These are phyloP conservation scores for Caiman crocodilus DNA, from an alignment of 2,797 vertebrate species.

Conservation along the genomic window DNA sequence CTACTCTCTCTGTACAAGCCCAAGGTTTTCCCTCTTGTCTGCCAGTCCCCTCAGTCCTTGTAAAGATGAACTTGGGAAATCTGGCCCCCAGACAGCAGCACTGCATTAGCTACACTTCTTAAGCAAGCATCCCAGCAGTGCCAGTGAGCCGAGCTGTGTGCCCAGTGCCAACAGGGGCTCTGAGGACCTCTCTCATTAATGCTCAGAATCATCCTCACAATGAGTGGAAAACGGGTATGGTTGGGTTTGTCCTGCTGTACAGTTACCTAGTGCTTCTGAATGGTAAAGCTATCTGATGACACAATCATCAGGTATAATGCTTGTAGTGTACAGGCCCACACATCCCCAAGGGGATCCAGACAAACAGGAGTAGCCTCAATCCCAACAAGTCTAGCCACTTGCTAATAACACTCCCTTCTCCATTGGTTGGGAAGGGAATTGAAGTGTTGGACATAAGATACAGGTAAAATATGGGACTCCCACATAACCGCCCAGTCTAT, in stretches of 20 bases:
- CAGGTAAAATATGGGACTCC: neutral
- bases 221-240: too few species aligned
- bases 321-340: neutral
- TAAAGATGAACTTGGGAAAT: too few species aligned
- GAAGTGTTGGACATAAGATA: neutral
- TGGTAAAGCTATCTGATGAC: neutral
- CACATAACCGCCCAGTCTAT: neutral
- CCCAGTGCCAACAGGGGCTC: too few species aligned
- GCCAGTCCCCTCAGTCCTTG: neutral
- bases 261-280: too few species aligned
- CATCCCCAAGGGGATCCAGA: fast-evolving
- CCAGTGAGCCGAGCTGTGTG: too few species aligned
- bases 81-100: too few species aligned
- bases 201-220: too few species aligned
- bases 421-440: fast-evolving
- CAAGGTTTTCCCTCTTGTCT: neutral
- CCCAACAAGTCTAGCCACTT: neutral
- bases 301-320: too few species aligned
- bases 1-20: neutral
- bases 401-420: neutral
- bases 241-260: too few species aligned
- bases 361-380: neutral
- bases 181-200: too few species aligned
- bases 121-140: too few species aligned
- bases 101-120: too few species aligned